Evolutionary conservation across 2,797 vertebrate genomes (phyloP).

Genomic region (Tauraco hartlaubi): DNA sequence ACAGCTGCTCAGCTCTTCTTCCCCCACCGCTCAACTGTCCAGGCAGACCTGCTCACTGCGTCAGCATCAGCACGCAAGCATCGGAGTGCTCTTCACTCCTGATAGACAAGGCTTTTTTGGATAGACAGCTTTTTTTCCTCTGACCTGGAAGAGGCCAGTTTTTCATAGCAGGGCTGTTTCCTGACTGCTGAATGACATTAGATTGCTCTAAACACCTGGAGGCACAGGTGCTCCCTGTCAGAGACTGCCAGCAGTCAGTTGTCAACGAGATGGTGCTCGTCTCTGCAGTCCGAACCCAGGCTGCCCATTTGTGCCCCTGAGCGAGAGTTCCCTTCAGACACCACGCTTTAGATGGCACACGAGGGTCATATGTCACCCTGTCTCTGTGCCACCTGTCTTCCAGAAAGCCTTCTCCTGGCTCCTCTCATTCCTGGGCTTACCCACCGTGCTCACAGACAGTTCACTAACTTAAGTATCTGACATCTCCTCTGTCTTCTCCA

Average conservation of each 20-base stretch:
- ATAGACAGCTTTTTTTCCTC: neutral
- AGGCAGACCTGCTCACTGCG: fast-evolving
- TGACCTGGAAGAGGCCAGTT: neutral
- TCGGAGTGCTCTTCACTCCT: neutral
- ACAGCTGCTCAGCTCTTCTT: neutral
- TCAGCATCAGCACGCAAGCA: neutral
- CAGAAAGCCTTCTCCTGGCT: neutral
- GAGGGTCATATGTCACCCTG: neutral
- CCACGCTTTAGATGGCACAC: neutral
- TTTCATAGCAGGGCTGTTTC: neutral
- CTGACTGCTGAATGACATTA: neutral
- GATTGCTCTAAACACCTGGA: neutral
- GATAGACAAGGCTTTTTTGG: neutral
- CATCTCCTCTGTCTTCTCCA: neutral
- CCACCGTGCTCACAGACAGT: neutral
- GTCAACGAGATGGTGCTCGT: neutral
- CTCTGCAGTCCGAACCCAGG: neutral
- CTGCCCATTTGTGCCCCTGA: neutral
- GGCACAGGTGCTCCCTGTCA: neutral
- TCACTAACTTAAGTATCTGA: neutral
- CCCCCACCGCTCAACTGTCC: neutral
- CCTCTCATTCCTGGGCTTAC: neutral
- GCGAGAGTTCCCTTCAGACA: neutral
- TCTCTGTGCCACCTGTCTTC: neutral
- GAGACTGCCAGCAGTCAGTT: neutral